Conservation (phyloP, 2,888 invertebrate species). For the Thymelicus acteon region DNA sequence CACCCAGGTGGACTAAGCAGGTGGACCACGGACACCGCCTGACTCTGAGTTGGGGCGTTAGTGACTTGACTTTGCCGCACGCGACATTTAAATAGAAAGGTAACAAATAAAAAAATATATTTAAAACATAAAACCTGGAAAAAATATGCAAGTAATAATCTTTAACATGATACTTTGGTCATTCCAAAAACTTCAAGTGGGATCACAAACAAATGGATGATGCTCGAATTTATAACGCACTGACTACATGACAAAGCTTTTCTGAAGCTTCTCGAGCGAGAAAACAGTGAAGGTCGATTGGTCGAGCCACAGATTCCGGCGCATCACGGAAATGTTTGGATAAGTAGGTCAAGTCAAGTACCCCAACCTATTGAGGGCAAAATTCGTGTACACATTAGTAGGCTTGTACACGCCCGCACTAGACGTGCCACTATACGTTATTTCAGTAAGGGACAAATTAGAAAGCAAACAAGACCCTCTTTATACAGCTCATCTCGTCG, state of each 20-base stretch:
- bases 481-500: constrained; percentile 26
- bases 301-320: constrained; percentile 73
- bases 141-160: too few relatives aligned
- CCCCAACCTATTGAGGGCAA: constrained; percentile 58
- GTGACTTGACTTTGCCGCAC: too few relatives aligned
- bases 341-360: constrained; percentile 70
- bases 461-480: constrained; percentile 64
- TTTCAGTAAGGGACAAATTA: constrained; percentile 57
- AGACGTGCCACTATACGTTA: constrained; percentile 51
- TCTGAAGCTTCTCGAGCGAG: constrained; percentile 58
- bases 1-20: too few relatives aligned
- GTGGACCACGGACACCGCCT: too few relatives aligned
- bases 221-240: not conserved
- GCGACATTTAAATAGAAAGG: too few relatives aligned
- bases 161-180: too few relatives aligned
- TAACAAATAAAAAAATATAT: too few relatives aligned
- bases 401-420: constrained; percentile 53
- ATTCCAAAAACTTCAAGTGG: too few relatives aligned
- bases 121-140: too few relatives aligned
- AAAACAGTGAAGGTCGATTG: constrained; percentile 61
- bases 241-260: constrained; percentile 49
- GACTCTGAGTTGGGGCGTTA: too few relatives aligned
- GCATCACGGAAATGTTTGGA: constrained; percentile 64
- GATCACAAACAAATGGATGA: not conserved
- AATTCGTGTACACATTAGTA: constrained; percentile 51